These are phyloP conservation scores for Nemurella pictetii DNA, from an alignment of 2,888 invertebrate genomes.

Conservation along the genomic window DNA sequence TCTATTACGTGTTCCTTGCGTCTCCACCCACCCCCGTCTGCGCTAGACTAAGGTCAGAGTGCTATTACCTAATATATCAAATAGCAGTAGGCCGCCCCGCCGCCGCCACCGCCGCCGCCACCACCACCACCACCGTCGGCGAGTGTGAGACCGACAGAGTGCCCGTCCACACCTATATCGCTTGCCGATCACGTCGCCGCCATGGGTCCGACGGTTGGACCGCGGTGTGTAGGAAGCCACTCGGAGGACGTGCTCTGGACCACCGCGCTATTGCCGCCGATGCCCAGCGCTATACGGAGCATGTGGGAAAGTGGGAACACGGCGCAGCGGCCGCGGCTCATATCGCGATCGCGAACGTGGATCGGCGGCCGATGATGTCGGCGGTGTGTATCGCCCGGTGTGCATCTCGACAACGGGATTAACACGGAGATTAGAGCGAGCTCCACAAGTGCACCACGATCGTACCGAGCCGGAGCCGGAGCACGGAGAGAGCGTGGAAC, in stretches of 20 bases:
- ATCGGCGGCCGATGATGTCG: neutral
- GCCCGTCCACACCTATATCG: neutral
- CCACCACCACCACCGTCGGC: too few species aligned
- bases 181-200: neutral
- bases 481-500: neutral
- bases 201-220: neutral
- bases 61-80: slow-evolving; percentile 18
- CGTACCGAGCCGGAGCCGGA: neutral
- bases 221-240: neutral
- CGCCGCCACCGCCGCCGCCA: too few species aligned
- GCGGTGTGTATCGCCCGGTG: neutral
- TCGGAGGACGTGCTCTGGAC: neutral
- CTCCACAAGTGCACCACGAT: neutral
- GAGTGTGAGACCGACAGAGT: neutral
- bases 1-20: neutral
- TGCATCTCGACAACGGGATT: slow-evolving; percentile 5
- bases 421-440: neutral
- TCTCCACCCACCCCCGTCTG: neutral
- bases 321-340: neutral
- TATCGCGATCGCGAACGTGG: neutral
- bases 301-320: neutral
- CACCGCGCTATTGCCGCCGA: neutral
- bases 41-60: neutral
- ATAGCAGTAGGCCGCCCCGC: slow-evolving; percentile 9
- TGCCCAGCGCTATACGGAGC: neutral